These are phyloP conservation scores for Myanophis thanlyinensis DNA, from an alignment of 2,113 vertebrate genomes.

Conservation along the genomic window DNA sequence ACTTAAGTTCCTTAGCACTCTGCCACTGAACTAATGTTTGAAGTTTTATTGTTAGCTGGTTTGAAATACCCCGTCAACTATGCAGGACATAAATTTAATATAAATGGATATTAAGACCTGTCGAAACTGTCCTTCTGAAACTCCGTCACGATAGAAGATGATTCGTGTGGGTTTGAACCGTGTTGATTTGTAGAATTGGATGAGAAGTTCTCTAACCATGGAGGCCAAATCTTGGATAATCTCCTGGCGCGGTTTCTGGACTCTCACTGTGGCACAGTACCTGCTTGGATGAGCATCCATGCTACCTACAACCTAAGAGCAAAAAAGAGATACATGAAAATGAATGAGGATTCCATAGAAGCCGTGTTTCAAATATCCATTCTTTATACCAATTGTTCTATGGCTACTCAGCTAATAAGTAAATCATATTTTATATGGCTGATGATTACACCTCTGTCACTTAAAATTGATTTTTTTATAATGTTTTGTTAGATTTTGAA, in stretches of 20 bases:
- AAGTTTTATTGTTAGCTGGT: neutral
- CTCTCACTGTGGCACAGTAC: constrained; percentile 97
- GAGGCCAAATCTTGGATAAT: constrained; percentile 98
- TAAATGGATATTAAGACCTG: constrained; percentile 75
- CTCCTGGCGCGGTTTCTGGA: constrained; percentile 95
- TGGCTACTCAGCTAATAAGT: neutral
- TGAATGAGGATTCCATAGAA: neutral
- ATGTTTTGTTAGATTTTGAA: neutral
- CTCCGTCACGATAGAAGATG: constrained; percentile 93
- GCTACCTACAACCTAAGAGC: constrained; percentile 91
- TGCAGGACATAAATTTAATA: neutral
- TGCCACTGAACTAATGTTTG: neutral
- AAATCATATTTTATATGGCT: neutral
- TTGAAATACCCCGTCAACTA: neutral
- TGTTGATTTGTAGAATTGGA: constrained; percentile 99
- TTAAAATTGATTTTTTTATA: neutral
- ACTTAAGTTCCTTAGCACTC: neutral
- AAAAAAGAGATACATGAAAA: neutral
- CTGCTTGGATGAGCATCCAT: constrained; percentile 99
- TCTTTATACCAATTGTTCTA: neutral
- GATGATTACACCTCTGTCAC: neutral
- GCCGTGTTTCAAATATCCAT: neutral
- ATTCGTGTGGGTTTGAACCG: constrained; percentile 98
- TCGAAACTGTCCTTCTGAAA: constrained; percentile 98
- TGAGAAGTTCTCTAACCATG: constrained; percentile 98